Base-by-base conservation (phyloP, 1,140 invertebrate species). In the Orius insidiosus region DNA sequence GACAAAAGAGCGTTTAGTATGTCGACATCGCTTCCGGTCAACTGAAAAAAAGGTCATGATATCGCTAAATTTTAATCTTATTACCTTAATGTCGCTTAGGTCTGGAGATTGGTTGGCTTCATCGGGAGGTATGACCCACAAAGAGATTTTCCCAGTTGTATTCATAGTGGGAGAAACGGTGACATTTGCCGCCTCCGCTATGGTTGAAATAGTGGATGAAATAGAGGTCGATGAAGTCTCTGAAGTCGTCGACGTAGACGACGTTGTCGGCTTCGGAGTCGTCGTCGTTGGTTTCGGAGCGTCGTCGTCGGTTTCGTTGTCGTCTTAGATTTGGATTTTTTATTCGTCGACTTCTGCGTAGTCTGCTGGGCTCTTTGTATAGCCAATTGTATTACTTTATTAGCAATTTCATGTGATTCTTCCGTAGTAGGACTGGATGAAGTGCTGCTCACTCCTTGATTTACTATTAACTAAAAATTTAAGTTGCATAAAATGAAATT, bases 51-150 rank as follows among this genome's bases (percentile, higher is more conserved):
- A 24, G 24, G 3, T 24, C 7, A 24, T 24, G 24, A 24, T 36
- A 7, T 11, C 13, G 11, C 11, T 15, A 38, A 38, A 38, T 40
- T 15, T 16, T 39, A 13, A 39, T 39, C 19, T 16, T 9, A 15
- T 2, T 39, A 16, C 38, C 37, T 16, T 16, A 11, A 39, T 5
- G 24, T 24, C 24, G 24, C 24, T 24, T 24, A 24, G 15, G 15
- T 41, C 14, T 46, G 24, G 43, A 40, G n/a, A 44, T 46, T 30
- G 43, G 24, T 24, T 46, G 9, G 36, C 11, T 38, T 36, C 42
- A 36, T 46, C 47, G 24, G 52, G 46, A 16, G 46, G 52, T 15
- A 54, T 48, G 13, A 54, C 53, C 53, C 53, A 54, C 15, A 54
- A 40, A 11, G 53, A 54, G 16, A 54, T 54, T 45, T 52, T 54